phyloP scores from a whole-genome alignment of 2,888 invertebrate species.

The Trachelus stipa region DNA sequence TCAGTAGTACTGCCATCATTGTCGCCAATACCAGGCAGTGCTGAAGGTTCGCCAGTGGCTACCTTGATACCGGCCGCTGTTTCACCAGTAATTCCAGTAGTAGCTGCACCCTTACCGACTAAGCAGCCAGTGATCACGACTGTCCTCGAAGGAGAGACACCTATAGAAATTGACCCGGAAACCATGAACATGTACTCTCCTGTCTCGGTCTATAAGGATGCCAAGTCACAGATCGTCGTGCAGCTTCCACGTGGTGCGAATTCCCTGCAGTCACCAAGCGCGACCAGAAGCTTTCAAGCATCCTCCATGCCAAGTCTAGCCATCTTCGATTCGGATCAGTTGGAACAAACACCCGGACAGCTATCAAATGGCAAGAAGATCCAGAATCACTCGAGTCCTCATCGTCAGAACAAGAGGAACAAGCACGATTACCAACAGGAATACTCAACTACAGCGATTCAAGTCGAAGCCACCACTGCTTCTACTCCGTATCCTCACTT shows the following conservation, averaged over 20 bases:
- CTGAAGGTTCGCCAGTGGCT: constrained; percentile 41
- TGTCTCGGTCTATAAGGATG: constrained; percentile 45
- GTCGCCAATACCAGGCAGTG: constrained; percentile 49
- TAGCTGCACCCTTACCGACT: constrained; percentile 45
- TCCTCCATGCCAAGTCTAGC: constrained; percentile 50
- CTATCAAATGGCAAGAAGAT: constrained; percentile 56
- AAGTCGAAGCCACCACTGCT: constrained; percentile 60
- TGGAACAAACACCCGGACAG: constrained; percentile 35
- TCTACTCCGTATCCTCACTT: constrained; percentile 60
- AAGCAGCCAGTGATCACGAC: constrained; percentile 40
- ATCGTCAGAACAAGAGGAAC: constrained; percentile 40
- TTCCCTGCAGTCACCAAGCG: constrained; percentile 43
- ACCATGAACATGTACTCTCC: constrained; percentile 54
- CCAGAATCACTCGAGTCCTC: constrained; percentile 46
- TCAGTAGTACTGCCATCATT: constrained; percentile 58
- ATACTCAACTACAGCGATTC: constrained; percentile 51
- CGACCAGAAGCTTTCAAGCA: constrained; percentile 36
- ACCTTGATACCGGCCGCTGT: constrained; percentile 42
- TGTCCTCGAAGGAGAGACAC: constrained; percentile 49
- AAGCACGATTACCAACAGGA: constrained; percentile 56
- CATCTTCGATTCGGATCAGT: constrained; percentile 54
- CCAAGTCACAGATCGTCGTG: constrained; percentile 51
- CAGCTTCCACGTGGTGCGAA: constrained; percentile 52
- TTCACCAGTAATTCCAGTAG: constrained; percentile 42
- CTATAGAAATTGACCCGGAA: constrained; percentile 51